Conservation (phyloP, 2,113 vertebrate genomes). For the Notechis scutatus region DNA sequence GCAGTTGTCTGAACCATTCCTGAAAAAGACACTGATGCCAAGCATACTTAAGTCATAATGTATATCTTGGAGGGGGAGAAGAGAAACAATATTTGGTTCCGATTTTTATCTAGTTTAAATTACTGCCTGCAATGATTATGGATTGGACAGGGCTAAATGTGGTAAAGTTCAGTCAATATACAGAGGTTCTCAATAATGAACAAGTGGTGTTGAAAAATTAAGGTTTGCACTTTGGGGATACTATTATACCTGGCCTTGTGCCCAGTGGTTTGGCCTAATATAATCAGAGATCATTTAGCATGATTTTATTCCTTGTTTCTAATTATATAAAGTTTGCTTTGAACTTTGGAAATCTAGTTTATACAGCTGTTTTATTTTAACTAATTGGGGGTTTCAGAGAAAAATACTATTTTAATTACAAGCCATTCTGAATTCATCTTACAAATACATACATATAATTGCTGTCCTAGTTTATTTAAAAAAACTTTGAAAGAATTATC, state of each 20-base stretch:
- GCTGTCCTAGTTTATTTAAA: background rate
- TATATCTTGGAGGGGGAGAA: background rate
- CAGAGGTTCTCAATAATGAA: background rate
- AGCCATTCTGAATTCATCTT: background rate
- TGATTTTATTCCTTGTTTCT: background rate
- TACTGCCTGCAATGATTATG: background rate
- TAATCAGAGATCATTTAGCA: background rate
- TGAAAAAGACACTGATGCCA: background rate
- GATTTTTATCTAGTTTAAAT: background rate
- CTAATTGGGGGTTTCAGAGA: background rate
- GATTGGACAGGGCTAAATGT: background rate
- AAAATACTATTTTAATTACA: background rate
- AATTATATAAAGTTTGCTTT: background rate
- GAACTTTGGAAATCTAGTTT: background rate
- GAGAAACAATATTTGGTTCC: background rate
- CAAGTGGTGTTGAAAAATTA: background rate
- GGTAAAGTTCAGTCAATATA: background rate
- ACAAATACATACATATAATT: background rate
- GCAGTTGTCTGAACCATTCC: background rate
- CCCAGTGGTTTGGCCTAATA: background rate
- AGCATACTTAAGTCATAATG: background rate
- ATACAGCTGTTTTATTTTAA: slow-evolving; percentile 1
- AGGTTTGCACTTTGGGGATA: background rate
- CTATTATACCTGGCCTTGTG: background rate
- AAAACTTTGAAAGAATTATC: background rate